Evolutionary conservation across 1,140 invertebrate species (phyloP).

Genomic region (Acromyrmex heyeri): DNA sequence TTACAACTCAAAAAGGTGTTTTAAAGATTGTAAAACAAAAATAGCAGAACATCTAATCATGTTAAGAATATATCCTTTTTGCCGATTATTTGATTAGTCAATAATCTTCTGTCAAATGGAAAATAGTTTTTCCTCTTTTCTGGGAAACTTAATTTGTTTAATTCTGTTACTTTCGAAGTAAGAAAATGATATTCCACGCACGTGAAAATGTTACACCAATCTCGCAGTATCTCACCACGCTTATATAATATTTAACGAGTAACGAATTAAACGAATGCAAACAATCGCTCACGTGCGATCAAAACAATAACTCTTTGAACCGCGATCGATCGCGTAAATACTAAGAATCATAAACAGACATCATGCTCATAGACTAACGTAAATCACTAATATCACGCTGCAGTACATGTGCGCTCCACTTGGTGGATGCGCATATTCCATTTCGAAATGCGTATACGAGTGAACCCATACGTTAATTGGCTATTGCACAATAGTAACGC

Average conservation of each 20-base stretch:
- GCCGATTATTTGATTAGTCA: too few relatives aligned
- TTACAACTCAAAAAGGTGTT: too few relatives aligned
- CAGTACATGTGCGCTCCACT: background rate
- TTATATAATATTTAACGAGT: background rate
- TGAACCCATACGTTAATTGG: slow-evolving; percentile 75
- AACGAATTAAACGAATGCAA: background rate
- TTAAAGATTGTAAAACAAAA: too few relatives aligned
- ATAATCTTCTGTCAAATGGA: too few relatives aligned
- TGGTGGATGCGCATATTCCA: slow-evolving; percentile 35
- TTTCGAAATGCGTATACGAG: slow-evolving; percentile 54
- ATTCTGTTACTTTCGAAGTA: too few relatives aligned
- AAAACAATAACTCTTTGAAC: slow-evolving; percentile 14
- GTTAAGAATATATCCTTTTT: too few relatives aligned
- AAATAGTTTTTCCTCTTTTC: too few relatives aligned
- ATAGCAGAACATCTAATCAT: too few relatives aligned
- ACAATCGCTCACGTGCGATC: background rate
- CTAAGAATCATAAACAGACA: slow-evolving; percentile 1
- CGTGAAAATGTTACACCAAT: background rate
- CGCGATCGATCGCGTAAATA: slow-evolving; percentile 21
- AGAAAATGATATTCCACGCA: background rate
- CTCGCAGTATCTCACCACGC: background rate
- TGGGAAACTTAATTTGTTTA: too few relatives aligned
- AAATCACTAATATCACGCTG: slow-evolving; percentile 44
- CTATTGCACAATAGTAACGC: slow-evolving; percentile 77
- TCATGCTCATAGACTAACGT: background rate